These are phyloP conservation scores for Ursus arctos DNA, from an alignment of 2,113 vertebrate species.

Conservation along the genomic window DNA sequence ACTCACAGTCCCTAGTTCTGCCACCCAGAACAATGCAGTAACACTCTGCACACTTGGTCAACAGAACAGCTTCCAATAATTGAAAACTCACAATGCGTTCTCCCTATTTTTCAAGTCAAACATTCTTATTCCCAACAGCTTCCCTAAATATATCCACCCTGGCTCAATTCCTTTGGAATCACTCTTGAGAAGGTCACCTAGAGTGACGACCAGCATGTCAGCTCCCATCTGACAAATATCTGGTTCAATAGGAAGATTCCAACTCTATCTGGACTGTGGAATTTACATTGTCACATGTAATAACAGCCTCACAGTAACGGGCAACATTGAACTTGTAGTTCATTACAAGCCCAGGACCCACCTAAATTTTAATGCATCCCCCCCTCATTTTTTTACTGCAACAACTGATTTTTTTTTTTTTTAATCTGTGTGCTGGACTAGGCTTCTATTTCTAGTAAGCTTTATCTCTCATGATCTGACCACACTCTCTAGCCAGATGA, in stretches of 20 bases:
- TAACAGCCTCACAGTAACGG: not conserved
- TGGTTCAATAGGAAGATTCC: not conserved
- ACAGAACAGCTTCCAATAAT: not conserved
- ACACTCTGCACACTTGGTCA: not conserved
- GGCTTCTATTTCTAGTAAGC: not conserved
- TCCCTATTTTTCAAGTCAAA: not conserved
- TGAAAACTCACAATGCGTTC: not conserved
- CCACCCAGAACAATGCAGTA: not conserved
- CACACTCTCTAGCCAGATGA: not conserved
- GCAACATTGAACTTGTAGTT: not conserved
- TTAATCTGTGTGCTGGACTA: not conserved
- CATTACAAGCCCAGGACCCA: not conserved
- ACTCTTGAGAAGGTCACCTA: not conserved
- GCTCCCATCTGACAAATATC: not conserved
- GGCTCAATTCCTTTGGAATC: not conserved
- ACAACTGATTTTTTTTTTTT: not conserved
- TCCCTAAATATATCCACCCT: not conserved
- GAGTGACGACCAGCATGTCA: not conserved
- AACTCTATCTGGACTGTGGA: not conserved
- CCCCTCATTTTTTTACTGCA: not conserved
- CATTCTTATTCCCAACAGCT: not conserved
- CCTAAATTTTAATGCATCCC: not conserved
- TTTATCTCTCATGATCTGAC: not conserved
- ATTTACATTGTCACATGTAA: not conserved
- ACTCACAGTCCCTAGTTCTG: not conserved